Base-by-base conservation (phyloP, 2,113 vertebrate genomes). In the Callospermophilus lateralis region DNA sequence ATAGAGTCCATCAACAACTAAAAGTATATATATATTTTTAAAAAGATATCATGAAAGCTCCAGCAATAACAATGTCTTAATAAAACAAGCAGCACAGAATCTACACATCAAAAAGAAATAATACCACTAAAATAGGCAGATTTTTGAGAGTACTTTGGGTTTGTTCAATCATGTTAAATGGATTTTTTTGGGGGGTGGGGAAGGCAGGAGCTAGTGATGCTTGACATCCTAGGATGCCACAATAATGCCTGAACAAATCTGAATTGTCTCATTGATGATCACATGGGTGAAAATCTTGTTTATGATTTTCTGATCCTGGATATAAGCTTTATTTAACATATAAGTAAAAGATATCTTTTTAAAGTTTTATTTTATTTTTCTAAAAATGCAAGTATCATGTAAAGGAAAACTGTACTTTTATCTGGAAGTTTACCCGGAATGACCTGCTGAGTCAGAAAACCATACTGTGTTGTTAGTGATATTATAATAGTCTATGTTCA, bases 21-120 rank as follows among this genome's bases (percentile, higher is more conserved):
- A 51, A 51, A 51, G 12, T 51, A 51, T 13, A 51, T 51, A 51
- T 51, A 51, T 45, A 45, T 45, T 51, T 51, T 12, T 0, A 51
- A 51, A 51, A 79, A 89, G 86, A 95, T 45, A 89, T 15, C 30
- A 20, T 45, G 17, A 91, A 90, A 42, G 4, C 11, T 77, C 37
- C 83, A 84, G 42, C 28, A 91, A 74, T 74, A 76, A 77, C 0
- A 12, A 70, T 42, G 63, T 88, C 80, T 79, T 94, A 93, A 88
- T 80, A 45, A 83, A 26, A 45, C 17, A 89, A 94, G 30, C 22
- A 91, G 20, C 84, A 68, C 78, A 77, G 22, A 81, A 32, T 28
- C n/a, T 73, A 74, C 9, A 80, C 80, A 58, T 91, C 45, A 37
- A 70, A 28, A 45, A 55, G 30, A 51, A 67, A 3, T 2, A 39